Base-by-base conservation (phyloP, 2,113 vertebrate species). In the Eretmochelys imbricata region DNA sequence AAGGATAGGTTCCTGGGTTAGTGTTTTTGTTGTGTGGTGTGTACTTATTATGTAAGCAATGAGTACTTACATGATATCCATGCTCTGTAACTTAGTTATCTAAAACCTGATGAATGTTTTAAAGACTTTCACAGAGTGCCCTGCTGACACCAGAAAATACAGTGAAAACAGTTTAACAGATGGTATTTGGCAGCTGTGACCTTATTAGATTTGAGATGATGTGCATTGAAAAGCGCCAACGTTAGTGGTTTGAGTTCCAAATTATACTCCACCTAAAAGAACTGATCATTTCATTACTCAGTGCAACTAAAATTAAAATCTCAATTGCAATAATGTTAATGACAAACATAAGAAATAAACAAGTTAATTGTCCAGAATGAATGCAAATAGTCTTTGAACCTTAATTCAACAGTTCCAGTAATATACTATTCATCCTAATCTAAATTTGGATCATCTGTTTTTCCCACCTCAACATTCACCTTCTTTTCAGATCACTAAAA, bases 31-130 rank as follows among this genome's bases (percentile, higher is more conserved):
- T 42, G 42, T 42, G 42, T 42, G 42, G 42, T 42, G 53, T 8
- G 50, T 57, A 82, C 2, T 29, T 89, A 88, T 53, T n/a, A 0
- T 85, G 54, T 81, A 91, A 93, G 84, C 49, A 95, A 25, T 59
- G 49, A 86, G 86, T 69, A 62, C 46, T 94, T 89, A 72, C 91
- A 85, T 62, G 79, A 89, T 84, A 90, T 4, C n/a, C 20, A 1
- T 62, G n/a, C 17, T 75, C 81, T 88, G 46, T 49, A 89, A 86
- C n/a, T 79, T 69, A 10, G 17, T 76, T 92, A 94, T 86, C 81
- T 93, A 90, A 96, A 96, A 17, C 42, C 9, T 49, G 22, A 19
- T 48, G 82, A 94, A 85, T 82, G 22, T 91, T 95, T 91, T 69
- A 85, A 94, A 89, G 53, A 85, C 7, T 86, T 94, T 90, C 75